Percentiles rank a stretch among this genome's conserved stretches.
These are phyloP conservation scores for Pogonophryne albipinna DNA, from an alignment of 2,797 vertebrate species.

Conservation along the genomic window DNA sequence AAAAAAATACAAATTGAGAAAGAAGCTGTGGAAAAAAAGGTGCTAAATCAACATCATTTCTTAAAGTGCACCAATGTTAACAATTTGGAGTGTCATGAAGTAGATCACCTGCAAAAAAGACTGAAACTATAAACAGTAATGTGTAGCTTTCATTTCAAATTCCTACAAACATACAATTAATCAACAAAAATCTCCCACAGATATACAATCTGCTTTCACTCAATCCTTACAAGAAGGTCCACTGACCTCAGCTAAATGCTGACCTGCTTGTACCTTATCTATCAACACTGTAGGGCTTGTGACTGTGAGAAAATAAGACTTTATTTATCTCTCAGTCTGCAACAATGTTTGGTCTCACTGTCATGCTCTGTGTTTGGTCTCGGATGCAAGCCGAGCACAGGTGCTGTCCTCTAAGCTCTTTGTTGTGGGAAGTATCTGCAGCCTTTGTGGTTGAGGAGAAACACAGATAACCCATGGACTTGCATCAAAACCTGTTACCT, in stretches of 20 bases:
- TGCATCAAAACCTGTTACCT: not conserved
- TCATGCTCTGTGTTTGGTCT: slow-evolving; percentile 47
- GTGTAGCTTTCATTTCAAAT: slow-evolving; percentile 11
- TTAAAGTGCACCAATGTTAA: not conserved
- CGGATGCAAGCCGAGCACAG: not conserved
- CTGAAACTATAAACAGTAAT: not conserved
- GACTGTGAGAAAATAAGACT: slow-evolving; percentile 7
- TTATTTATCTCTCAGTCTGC: slow-evolving; percentile 18
- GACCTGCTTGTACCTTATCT: slow-evolving; percentile 31
- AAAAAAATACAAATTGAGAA: not conserved
- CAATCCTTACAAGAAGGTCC: slow-evolving; percentile 25
- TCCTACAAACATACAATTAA: slow-evolving; percentile 28
- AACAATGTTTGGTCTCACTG: slow-evolving; percentile 16
- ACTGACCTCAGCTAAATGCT: slow-evolving; percentile 37
- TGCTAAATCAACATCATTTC: not conserved
- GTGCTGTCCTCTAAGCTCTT: not conserved
- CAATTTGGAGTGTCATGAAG: not conserved
- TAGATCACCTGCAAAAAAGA: not conserved
- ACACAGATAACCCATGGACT: not conserved
- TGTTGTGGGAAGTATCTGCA: slow-evolving; percentile 21
- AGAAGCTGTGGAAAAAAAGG: not conserved
- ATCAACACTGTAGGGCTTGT: not conserved
- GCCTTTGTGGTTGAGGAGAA: not conserved
- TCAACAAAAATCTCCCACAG: slow-evolving; percentile 10
- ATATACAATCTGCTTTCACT: slow-evolving; percentile 65